Base-by-base conservation (phyloP, 2,888 invertebrate genomes). In the Noctua pronuba region DNA sequence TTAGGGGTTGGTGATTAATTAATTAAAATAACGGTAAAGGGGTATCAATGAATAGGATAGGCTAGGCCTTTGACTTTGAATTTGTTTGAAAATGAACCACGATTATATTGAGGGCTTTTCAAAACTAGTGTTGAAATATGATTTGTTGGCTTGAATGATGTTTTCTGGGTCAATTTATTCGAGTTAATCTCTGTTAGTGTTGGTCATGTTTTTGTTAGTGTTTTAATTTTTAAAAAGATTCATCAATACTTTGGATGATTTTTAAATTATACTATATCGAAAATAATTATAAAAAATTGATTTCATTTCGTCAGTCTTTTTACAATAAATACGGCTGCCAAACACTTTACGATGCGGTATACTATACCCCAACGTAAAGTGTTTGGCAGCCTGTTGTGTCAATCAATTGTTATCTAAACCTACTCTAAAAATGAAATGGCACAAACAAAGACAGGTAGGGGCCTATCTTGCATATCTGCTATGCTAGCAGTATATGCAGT, bases 1-100 rank as follows among this genome's bases (percentile, higher is more conserved):
- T 90, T 83, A 88, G 83, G 80, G 84, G 84, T 79, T 83, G 75
- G 89, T 91, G 90, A 75, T 93, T 93, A 93, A 94, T 93, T 93
- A 93, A 93, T 93, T 90, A 92, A 90, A 91, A 90, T 87, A 89
- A 86, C 85, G 80, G 76, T 82, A 77, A 84, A 85, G 86, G 83
- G 86, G 75, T 70, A 65, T 58, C 78, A 75, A 80, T 89, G 86
- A 88, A 88, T 86, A 65, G 86, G 66, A 68, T 41, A 38, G 67
- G 70, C 73, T 41, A 38, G 69, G 70, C 76, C 75, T 80, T 68
- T 75, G 74, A 79, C 75, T 83, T 80, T 76, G 75, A 70, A 79
- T 86, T 83, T 75, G 71, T 71, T 28, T 73, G 77, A 76, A 73
- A 75, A 80, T 21, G 13, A 66, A 73, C 73, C 73, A 24, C 64